Percentiles rank a stretch among this genome's conserved stretches.
Evolutionary conservation across 30 jellyfish, hydroid and myxozoan species (phyloP).

Genomic region (Hydractinia symbiolongicarpus): DNA sequence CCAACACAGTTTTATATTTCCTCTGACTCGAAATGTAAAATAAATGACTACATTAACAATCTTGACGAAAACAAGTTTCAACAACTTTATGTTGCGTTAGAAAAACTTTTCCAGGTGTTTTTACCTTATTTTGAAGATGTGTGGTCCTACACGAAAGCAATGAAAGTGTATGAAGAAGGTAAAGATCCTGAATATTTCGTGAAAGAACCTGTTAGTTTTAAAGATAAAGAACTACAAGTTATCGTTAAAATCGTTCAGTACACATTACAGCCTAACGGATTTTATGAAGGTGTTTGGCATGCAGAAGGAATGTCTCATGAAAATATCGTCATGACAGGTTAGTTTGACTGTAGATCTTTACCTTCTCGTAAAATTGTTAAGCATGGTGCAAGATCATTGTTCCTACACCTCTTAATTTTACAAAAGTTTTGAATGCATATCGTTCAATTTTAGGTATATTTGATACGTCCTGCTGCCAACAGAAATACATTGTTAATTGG

Average conservation of each 20-base stretch:
- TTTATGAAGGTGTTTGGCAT: constrained; percentile 86
- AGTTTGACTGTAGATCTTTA: background rate
- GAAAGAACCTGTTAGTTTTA: constrained; percentile 33
- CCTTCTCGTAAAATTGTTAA: background rate
- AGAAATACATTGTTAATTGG: too few species aligned
- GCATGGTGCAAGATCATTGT: too few species aligned
- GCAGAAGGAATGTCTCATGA: constrained; percentile 92
- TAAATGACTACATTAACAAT: constrained; percentile 51
- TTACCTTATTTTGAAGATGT: constrained; percentile 68
- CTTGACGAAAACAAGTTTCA: constrained; percentile 50
- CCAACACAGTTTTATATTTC: constrained; percentile 63
- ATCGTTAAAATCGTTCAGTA: constrained; percentile 59
- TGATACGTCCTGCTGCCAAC: too few species aligned
- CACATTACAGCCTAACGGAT: constrained; percentile 61
- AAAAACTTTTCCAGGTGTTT: constrained; percentile 45
- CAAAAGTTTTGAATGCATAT: too few species aligned
- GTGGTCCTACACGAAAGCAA: constrained; percentile 56
- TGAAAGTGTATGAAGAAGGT: constrained; percentile 24
- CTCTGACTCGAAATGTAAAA: constrained; percentile 43
- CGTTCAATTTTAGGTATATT: too few species aligned
- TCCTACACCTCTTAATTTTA: too few species aligned
- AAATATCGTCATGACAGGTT: constrained; percentile 79
- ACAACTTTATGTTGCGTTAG: constrained; percentile 40
- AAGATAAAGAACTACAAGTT: constrained; percentile 53
- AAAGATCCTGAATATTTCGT: constrained; percentile 16